Base-by-base conservation (phyloP, 2,113 vertebrate species). In the Plectropomus leopardus region DNA sequence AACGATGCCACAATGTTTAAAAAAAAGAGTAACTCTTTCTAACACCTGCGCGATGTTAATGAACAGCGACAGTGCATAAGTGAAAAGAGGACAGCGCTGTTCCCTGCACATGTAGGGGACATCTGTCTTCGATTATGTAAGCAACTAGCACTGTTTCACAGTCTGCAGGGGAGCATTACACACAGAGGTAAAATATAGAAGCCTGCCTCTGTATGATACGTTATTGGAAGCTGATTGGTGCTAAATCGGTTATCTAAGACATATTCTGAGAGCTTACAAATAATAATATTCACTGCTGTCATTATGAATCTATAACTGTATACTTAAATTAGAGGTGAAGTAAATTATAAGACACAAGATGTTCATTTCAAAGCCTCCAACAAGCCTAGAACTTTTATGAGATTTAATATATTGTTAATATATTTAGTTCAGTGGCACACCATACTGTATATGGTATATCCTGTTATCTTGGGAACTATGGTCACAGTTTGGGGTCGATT, bases 71-170 rank as follows among this genome's bases (percentile, higher is more conserved):
- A 72, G 19, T 7, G 16, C 1, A 10, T 72, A 67, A 67, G 44
- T 50, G 40, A 63, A 32, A 63, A 55, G 34, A 76, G 36, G 17
- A 71, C 48, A 45, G 64, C 14, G 21, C 66, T 55, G 77, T 50
- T 80, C 50, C 4, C 60, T 80, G 78, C 82, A 76, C 80, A 86
- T 81, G 72, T 42, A 72, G 45, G 48, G 66, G 76, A 85, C 73
- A 76, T 80, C 76, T 87, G 86, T 85, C 67, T 72, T 40, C 28
- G 59, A 76, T 89, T 88, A 88, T 79, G 48, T 89, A 84, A 92
- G 84, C 15, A 54, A 71, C 69, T 65, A 71, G 70, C 2, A 1
- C 63, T 64, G 60, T 47, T 57, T 30, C 45, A 19, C 34, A 7
- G 36, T 60, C 60, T 50, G 32, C 69, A 54, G 51, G n/a, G 26